Percentiles rank a stretch among this genome's conserved stretches.
These are phyloP conservation scores for Caenorhabditis sp. DNA, from an alignment of 2,888 invertebrate species.

Conservation along the genomic window DNA sequence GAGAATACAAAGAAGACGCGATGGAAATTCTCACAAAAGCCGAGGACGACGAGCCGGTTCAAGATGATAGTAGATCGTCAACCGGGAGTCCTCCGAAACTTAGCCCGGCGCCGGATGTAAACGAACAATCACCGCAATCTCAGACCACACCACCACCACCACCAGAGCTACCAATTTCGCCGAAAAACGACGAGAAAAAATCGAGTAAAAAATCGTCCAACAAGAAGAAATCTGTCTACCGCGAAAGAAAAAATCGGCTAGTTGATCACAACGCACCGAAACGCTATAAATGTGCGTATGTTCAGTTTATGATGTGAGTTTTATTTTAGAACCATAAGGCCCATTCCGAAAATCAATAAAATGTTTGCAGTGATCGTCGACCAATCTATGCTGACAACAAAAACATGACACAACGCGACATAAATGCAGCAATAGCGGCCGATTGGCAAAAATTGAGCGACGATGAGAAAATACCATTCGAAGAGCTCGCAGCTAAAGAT, in stretches of 20 bases:
- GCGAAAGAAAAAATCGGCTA: background rate
- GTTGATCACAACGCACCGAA: slow-evolving; percentile 33
- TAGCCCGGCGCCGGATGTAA: background rate
- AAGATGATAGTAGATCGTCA: background rate
- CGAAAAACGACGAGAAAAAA: too few species aligned
- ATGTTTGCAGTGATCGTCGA: slow-evolving; percentile 15
- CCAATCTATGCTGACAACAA: slow-evolving; percentile 3
- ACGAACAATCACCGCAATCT: background rate
- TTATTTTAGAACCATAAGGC: too few species aligned
- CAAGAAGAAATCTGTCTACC: background rate
- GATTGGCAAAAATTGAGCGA: slow-evolving; percentile 30
- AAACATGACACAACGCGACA: slow-evolving; percentile 16
- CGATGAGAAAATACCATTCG: slow-evolving; percentile 7
- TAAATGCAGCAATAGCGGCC: slow-evolving; percentile 24
- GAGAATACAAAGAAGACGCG: background rate
- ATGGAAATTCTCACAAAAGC: background rate
- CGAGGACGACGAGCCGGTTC: slow-evolving; percentile 5
- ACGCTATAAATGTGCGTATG: slow-evolving; percentile 25
- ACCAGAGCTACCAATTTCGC: background rate
- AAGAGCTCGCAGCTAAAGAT: background rate
- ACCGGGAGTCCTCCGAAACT: background rate
- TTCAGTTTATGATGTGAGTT: slow-evolving; percentile 32
- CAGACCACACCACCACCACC: background rate
- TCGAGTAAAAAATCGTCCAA: too few species aligned
- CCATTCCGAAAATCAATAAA: too few species aligned